Evolutionary conservation across 2,888 invertebrate species (phyloP), one percentile per base, ranked within the genome.

Genomic region (Aelia acuminata): DNA sequence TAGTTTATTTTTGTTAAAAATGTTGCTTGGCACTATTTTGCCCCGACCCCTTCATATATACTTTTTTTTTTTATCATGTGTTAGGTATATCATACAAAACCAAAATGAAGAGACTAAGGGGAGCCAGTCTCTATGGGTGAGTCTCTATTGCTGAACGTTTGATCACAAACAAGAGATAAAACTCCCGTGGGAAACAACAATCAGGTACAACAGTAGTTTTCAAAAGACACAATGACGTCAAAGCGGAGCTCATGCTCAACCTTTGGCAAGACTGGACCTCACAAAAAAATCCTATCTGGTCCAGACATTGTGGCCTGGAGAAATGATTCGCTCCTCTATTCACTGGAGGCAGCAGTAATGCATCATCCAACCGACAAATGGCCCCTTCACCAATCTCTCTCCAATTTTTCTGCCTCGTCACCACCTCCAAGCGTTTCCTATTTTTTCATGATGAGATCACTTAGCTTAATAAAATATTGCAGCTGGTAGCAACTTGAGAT

Each of bases 141-240:
- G n/a, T n/a, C n/a, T n/a, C n/a, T n/a, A n/a, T n/a, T n/a, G n/a
- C n/a, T n/a, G 26, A 26, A n/a, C 26, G 26, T 26, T 57, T 26
- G 26, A 57, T 57, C 13, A 26, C 11, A n/a, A 57, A 13, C 11
- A 26, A n/a, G 10, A 53, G 4, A 57, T 13, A 13, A 11, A 3
- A n/a, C 13, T 26, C 11, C 26, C 4, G 13, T 13, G 57, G 57
- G 26, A n/a, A 57, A 57, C 57, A 57, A 26, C 57, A 26, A 57
- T 57, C 26, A 57, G 26, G 57, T n/a, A n/a, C n/a, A n/a, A n/a
- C n/a, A n/a, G n/a, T 26, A 57, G 57, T 26, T 57, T 57, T 57
- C 57, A 57, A 57, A 57, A 57, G 26, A 57, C 15, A 26, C 57
- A 57, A 57, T 57, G 57, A 57, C 57, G 57, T 57, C n/a, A 57